These are phyloP conservation scores for Meiosimyza decipiens DNA, from an alignment of 2,888 invertebrate genomes.

Conservation along the genomic window DNA sequence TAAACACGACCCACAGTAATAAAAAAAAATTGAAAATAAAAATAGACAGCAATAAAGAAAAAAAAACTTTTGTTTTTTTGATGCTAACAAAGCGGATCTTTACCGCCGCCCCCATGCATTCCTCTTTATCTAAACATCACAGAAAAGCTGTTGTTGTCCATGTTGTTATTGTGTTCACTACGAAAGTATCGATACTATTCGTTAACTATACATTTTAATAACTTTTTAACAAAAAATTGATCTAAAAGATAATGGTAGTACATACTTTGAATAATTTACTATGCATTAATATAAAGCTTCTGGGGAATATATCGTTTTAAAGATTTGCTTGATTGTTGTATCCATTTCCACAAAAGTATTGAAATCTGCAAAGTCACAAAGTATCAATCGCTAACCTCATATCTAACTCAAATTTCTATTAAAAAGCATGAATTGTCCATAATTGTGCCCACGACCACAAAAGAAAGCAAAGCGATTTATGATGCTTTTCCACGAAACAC, in stretches of 20 bases:
- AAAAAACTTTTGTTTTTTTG: constrained; percentile 18
- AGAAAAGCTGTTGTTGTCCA: constrained; percentile 1
- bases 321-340: too few relatives aligned
- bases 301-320: too few relatives aligned
- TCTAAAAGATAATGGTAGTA: too few relatives aligned
- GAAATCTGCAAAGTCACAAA: too few relatives aligned
- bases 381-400: not conserved
- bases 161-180: not conserved
- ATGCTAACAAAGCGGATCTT: constrained; percentile 19
- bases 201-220: too few relatives aligned
- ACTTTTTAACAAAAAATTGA: too few relatives aligned
- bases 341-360: too few relatives aligned
- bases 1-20: constrained; percentile 21
- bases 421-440: constrained; percentile 7
- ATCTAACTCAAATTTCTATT: not conserved
- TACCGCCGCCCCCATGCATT: not conserved
- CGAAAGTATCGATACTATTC: too few relatives aligned
- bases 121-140: not conserved
- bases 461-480: constrained; percentile 11
- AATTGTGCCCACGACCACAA: constrained; percentile 18
- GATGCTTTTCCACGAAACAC: not conserved
- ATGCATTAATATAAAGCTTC: too few relatives aligned
- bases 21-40: constrained; percentile 16
- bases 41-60: not conserved
- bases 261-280: too few relatives aligned